These are phyloP conservation scores for Antheraea mylitta DNA, from an alignment of 1,140 invertebrate species.

Conservation along the genomic window DNA sequence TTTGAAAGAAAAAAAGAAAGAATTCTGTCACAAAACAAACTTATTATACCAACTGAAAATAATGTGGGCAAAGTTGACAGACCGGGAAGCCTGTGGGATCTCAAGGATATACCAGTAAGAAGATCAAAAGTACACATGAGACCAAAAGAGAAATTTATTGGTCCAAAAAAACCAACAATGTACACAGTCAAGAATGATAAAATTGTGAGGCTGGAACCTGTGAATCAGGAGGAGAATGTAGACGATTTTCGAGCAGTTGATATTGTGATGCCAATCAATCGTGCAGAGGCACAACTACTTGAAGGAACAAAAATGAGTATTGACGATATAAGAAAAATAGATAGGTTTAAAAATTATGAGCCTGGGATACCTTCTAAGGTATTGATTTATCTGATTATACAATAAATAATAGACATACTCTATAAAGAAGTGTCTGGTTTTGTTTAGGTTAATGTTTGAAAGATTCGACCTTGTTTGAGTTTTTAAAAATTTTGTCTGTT, in stretches of 20 bases:
- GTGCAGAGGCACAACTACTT: slow-evolving; percentile 53
- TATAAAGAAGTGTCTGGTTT: no score
- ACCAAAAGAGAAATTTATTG: slow-evolving; percentile 29
- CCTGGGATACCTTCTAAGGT: slow-evolving; percentile 70
- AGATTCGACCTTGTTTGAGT: no score
- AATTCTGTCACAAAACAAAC: slow-evolving; percentile 40
- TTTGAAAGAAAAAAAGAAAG: slow-evolving; percentile 59
- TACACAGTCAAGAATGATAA: slow-evolving; percentile 66
- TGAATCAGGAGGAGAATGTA: slow-evolving; percentile 22
- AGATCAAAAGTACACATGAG: slow-evolving; percentile 13
- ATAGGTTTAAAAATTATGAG: slow-evolving; percentile 66
- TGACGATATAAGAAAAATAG: slow-evolving; percentile 68
- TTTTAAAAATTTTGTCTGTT: no score
- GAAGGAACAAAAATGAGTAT: slow-evolving; percentile 69
- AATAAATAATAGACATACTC: no score
- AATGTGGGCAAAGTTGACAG: slow-evolving; percentile 30
- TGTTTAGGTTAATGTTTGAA: no score
- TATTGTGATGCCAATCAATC: slow-evolving; percentile 60
- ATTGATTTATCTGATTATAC: background rate
- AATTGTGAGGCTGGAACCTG: slow-evolving; percentile 56
- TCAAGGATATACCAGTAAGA: slow-evolving; percentile 40
- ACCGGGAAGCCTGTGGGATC: slow-evolving; percentile 59
- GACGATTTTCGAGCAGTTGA: slow-evolving; percentile 49
- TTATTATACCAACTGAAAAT: slow-evolving; percentile 29
- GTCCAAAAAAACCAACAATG: slow-evolving; percentile 53